Evolutionary conservation across 2,113 vertebrate species (phyloP), one percentile per base, ranked within the genome.

Genomic region (Pampusana beccarii): DNA sequence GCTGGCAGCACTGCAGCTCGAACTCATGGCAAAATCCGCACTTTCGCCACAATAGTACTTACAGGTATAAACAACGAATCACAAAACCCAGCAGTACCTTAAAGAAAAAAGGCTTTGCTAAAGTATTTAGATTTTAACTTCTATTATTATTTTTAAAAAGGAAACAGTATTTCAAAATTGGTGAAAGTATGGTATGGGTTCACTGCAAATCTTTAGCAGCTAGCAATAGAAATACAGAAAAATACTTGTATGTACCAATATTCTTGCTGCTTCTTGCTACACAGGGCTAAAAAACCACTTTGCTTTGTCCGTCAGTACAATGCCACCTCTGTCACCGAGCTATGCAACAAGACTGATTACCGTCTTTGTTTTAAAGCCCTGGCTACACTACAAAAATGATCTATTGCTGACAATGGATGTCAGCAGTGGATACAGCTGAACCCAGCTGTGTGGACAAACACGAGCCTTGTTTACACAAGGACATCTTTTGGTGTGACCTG

Each of bases 311-410:
- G 60, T 56, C 90, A 94, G 71, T 58, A 97, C 65, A 95, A 96
- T 91, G 64, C 54, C 71, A 93, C 34, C 60, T 80, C 93, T 96
- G 92, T 94, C 82, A 88, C 72, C 2, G 0, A 94, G 93, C 90
- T 80, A 67, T 54, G 74, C 71, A 77, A 80, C 71, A 88, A 77
- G 79, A 86, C 90, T 93, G 82, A 94, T 95, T 69, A 92, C 51
- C 0, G 13, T 16, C 92, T 86, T 95, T 95, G 95, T 96, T 88
- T 82, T 64, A 86, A 83, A 93, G 34, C 42, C 44, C 86, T 92
- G 95, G 92, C 93, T 89, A 61, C 18, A n/a, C 66, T 85, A 94
- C 93, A 96, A 69, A 89, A 91, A 93, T 91, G 80, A 95, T 90
- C 46, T 95, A 92, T 65, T 67, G 92, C 95, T 96, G 83, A 93